These are phyloP conservation scores for Anoplolepis gracilipes DNA, from an alignment of 1,140 invertebrate genomes.

Conservation along the genomic window DNA sequence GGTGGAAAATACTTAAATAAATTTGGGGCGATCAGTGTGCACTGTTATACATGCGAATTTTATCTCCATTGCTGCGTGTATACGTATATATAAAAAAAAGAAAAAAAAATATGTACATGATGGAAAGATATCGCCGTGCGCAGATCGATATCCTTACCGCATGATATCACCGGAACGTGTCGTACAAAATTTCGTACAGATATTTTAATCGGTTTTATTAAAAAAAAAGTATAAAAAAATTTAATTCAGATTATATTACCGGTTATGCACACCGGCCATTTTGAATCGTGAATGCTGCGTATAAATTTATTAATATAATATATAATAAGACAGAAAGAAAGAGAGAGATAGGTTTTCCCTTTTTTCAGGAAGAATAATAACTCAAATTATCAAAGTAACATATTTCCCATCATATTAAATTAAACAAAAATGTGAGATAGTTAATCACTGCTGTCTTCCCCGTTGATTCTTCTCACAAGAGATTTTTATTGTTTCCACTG, in stretches of 20 bases:
- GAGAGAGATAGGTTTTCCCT: neutral
- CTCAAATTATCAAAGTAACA: neutral
- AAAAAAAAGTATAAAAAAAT: neutral
- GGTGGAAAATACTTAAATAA: neutral
- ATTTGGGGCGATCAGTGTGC: neutral
- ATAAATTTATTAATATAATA: constrained; percentile 5
- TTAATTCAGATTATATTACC: constrained; percentile 9
- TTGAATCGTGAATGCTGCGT: neutral
- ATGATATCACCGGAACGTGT: constrained; percentile 12
- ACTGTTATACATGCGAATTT: neutral
- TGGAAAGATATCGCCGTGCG: constrained; percentile 6
- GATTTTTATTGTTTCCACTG: no score
- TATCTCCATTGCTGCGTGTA: neutral
- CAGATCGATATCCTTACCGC: constrained; percentile 11
- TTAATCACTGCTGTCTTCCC: no score
- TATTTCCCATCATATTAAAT: neutral
- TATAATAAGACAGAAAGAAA: neutral
- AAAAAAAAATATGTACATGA: neutral
- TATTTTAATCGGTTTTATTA: constrained; percentile 43
- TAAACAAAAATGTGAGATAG: neutral
- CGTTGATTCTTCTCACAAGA: no score
- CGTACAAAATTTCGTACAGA: constrained; percentile 5
- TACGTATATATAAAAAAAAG: no score
- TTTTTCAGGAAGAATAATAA: neutral
- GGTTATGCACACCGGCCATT: neutral